Conservation (phyloP, 2,888 invertebrate species). For the Falcaria lacertinaria region DNA sequence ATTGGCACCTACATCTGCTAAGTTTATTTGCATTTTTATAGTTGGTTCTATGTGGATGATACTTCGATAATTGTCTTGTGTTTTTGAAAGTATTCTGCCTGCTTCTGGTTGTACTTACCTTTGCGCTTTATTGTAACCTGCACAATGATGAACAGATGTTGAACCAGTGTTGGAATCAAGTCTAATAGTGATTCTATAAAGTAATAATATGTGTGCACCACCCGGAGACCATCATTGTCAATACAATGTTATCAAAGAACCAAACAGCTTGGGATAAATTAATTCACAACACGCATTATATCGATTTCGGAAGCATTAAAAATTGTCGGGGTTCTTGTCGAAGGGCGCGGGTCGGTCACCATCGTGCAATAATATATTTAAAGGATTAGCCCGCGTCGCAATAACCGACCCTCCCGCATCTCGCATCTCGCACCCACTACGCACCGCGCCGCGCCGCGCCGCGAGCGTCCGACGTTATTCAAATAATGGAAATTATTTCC, state of each 20-base stretch:
- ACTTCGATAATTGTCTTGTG: too few species aligned
- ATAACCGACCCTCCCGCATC: constrained; percentile 69
- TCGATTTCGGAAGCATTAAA: constrained; percentile 69
- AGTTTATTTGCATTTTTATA: too few species aligned
- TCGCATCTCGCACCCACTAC: constrained; percentile 26
- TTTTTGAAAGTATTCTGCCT: too few species aligned
- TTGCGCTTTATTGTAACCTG: too few species aligned
- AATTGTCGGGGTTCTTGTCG: constrained; percentile 47
- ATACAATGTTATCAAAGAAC: constrained; percentile 9
- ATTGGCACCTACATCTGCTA: too few species aligned
- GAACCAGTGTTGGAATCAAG: too few species aligned
- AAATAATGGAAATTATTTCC: constrained; percentile 79
- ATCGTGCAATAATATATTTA: constrained; percentile 78
- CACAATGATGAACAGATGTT: too few species aligned
- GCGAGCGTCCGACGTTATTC: constrained; percentile 56
- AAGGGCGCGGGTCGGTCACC: constrained; percentile 61
- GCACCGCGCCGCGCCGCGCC: constrained; percentile 35
- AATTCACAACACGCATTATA: constrained; percentile 53
- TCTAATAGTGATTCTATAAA: too few species aligned
- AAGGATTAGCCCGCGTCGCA: constrained; percentile 76
- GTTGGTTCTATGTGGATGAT: too few species aligned
- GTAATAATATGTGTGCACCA: too few species aligned
- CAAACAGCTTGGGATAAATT: constrained; percentile 32
- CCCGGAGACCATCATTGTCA: neutral
- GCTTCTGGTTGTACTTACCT: too few species aligned